phyloP scores from a whole-genome alignment of 2,797 vertebrate species.

The Myotis planiceps region DNA sequence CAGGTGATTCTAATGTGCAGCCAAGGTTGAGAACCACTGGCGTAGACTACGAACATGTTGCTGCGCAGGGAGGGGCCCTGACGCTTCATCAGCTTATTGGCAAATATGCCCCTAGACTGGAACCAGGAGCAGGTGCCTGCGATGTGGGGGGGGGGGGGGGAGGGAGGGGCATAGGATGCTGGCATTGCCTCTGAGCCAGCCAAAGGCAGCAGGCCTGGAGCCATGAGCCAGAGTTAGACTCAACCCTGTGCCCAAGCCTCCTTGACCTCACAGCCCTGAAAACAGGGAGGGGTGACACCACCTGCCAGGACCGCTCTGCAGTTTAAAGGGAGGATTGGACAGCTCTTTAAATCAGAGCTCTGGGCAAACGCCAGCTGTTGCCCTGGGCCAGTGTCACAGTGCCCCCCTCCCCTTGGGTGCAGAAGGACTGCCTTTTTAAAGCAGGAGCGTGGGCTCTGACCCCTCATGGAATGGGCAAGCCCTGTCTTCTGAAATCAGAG shows the following conservation, averaged over 20 bases:
- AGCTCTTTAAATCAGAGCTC: neutral
- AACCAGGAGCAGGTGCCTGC: neutral
- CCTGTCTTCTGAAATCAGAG: slow-evolving; percentile 90
- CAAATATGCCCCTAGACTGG: neutral
- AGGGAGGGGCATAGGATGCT: neutral
- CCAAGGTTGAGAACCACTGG: too few relatives aligned
- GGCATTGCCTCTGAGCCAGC: neutral
- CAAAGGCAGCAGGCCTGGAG: neutral
- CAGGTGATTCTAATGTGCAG: too few relatives aligned
- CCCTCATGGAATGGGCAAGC: slow-evolving; percentile 83
- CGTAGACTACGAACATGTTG: neutral
- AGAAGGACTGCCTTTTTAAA: slow-evolving; percentile 65
- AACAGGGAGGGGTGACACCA: rapidly evolving
- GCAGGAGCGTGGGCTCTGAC: slow-evolving; percentile 16
- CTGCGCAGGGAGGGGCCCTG: too few relatives aligned
- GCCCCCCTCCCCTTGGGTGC: too few relatives aligned
- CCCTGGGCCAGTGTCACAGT: neutral
- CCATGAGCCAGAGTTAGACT: neutral
- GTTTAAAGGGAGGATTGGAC: neutral
- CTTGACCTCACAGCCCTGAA: neutral
- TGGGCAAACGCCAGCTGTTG: neutral
- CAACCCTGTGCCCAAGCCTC: neutral
- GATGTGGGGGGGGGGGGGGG: rapidly evolving
- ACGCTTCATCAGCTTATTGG: neutral
- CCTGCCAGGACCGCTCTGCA: neutral